Base-by-base conservation (phyloP, 1,140 invertebrate species). In the Aphelinus certus region DNA sequence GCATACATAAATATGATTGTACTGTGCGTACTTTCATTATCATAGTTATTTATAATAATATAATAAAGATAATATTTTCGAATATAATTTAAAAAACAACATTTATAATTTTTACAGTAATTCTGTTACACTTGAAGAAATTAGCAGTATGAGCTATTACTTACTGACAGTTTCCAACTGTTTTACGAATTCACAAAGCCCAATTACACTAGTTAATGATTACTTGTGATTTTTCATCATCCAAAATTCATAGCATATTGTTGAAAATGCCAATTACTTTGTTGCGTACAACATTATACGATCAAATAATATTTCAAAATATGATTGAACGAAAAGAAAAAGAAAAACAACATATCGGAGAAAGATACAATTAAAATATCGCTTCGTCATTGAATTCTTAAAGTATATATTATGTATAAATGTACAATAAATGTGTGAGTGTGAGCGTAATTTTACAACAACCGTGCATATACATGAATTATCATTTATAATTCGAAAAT, bases 341-440 rank as follows among this genome's bases (percentile, higher is more conserved):
- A 51, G 3, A 7, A 69, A 69, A 61, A 73, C 3, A 70, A 76
- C 51, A 48, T 62, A 71, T 64, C 69, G 71, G 47, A 45, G 42
- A 55, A 53, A 58, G 49, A 51, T 66, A 64, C 53, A 66, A 69
- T 69, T 68, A 73, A 70, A 71, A 55, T 45, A 58, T 69, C 61
- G 55, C 61, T 74, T 74, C 49, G 26, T 63, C 72, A 62, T 71
- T 69, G 71, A 72, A 72, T 69, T 48, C 71, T 74, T 77, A 65
- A 45, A 64, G 58, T 69, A 58, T 70, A 65, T 62, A 70, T 6
- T 61, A 56, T 63, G 56, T 69, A 71, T 63, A 69, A 73, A 73
- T 73, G 71, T 73, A 73, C 64, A 73, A 73, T 73, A 53, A 67
- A 56, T 76, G 60, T 69, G 49, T 72, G 51, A 61, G 56, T 69